Evolutionary conservation across 2,797 vertebrate genomes (phyloP).

Genomic region (Sciaenops ocellatus): DNA sequence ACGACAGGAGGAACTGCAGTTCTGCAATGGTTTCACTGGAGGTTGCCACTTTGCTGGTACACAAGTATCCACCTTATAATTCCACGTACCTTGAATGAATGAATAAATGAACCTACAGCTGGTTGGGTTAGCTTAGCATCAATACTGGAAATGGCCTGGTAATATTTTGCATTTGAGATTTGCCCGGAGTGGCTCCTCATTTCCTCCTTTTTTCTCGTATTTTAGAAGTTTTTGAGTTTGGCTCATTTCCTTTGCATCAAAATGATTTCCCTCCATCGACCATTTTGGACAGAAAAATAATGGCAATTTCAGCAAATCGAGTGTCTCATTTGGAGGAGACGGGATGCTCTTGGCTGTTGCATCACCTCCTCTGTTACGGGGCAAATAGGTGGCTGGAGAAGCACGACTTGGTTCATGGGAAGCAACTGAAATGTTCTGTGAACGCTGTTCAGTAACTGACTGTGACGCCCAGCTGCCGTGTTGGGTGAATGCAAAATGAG

Average conservation of each 20-base stretch:
- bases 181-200: background rate
- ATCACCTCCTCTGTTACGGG: constrained; percentile 22
- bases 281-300: constrained; percentile 33
- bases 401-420: constrained; percentile 13
- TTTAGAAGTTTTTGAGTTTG: constrained; percentile 8
- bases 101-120: too few relatives aligned
- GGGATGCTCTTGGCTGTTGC: constrained; percentile 30
- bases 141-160: background rate
- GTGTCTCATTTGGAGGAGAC: constrained; percentile 2
- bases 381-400: constrained; percentile 26
- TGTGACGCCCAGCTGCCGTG: constrained; percentile 1
- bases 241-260: constrained; percentile 41
- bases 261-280: constrained; percentile 19
- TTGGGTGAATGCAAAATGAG: constrained; percentile 6
- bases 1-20: too few relatives aligned
- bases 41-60: too few relatives aligned
- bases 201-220: constrained; percentile 15
- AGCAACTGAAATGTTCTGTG: constrained; percentile 34
- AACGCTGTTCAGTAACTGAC: constrained; percentile 25
- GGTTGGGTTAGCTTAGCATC: background rate
- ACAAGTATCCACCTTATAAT: too few relatives aligned
- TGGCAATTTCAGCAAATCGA: constrained; percentile 31
- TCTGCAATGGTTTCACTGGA: too few relatives aligned
- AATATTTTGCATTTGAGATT: background rate
- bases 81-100: too few relatives aligned